Evolutionary conservation across 2,797 vertebrate species (phyloP), one percentile per base, ranked within the genome.

Genomic region (Eulemur albifrons): DNA sequence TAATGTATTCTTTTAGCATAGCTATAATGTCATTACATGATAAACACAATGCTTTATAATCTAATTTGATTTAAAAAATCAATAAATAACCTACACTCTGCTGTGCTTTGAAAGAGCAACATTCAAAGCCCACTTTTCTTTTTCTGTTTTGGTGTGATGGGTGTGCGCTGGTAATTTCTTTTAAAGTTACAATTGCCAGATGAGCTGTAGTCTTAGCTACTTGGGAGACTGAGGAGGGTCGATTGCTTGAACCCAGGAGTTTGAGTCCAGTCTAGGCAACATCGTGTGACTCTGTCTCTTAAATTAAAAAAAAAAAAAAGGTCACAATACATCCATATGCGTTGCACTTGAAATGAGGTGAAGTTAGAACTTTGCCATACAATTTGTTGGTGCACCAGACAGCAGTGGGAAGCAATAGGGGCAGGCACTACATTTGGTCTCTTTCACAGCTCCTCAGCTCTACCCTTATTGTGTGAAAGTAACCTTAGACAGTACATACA

Each of bases 21-120:
- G 35, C 32, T 43, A 70, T 88, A 81, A 88, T 76, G 27, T 81
- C 43, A 63, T 82, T 97, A 32, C 27, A 72, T 72, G 38, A 13
- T 90, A 92, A 94, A 54, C 50, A 88, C 50, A 80, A 65, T 80
- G 43, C 25, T 77, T 93, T 95, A 23, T n/a, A 17, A 76, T 82
- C 45, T 85, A 76, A 82, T 94, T 92, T 92, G 61, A 35, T 86
- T 14, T 14, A 63, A 61, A 63, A 63, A 32, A 59, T 11, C 10
- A 61, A 27, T 77, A 45, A 81, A 30, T 86, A 43, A 67, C 20
- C n/a, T 50, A 94, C 25, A 52, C 25, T 69, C 40, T 4, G 6
- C 12, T 67, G 18, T 93, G 43, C 80, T 40, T 89, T 89, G 70
- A 45, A 92, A 88, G 30, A 18, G 27, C 38, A 69, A 65, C 70